Conservation (phyloP, 2,797 vertebrate species). For the Hylomyscus alleni region DNA sequence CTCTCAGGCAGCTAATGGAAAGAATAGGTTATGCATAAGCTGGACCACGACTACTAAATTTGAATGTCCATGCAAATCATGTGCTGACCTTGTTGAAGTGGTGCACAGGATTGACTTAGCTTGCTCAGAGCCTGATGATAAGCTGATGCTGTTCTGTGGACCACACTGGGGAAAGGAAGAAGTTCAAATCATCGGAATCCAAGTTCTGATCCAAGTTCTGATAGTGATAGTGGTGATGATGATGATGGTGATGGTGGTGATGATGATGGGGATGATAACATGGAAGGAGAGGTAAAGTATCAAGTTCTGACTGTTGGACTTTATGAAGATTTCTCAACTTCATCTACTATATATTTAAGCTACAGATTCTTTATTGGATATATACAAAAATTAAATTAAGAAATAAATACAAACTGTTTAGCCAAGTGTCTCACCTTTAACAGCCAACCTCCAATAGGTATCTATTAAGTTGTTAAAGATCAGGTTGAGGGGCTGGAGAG, state of each 20-base stretch:
- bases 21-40: no score
- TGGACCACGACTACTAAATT: conserved; percentile 6
- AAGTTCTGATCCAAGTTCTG: neutral
- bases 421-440: neutral
- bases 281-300: no score
- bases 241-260: no score
- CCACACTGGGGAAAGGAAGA: neutral
- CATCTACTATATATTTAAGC: conserved; percentile 30
- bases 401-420: conserved; percentile 1
- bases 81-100: neutral
- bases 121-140: neutral
- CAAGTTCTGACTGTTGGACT: neutral
- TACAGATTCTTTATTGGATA: neutral
- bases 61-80: neutral
- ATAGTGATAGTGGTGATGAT: no score
- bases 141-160: neutral
- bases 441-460: neutral
- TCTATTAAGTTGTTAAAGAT: neutral
- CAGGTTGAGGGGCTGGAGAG: no score
- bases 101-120: neutral
- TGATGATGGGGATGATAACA: no score
- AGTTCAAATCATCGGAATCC: neutral
- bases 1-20: no score
- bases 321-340: neutral
- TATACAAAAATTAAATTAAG: conserved; percentile 38